Percentiles rank a stretch among this genome's conserved stretches.
These are phyloP conservation scores for Lithophane semibrunnea DNA, from an alignment of 2,888 invertebrate species.

Conservation along the genomic window DNA sequence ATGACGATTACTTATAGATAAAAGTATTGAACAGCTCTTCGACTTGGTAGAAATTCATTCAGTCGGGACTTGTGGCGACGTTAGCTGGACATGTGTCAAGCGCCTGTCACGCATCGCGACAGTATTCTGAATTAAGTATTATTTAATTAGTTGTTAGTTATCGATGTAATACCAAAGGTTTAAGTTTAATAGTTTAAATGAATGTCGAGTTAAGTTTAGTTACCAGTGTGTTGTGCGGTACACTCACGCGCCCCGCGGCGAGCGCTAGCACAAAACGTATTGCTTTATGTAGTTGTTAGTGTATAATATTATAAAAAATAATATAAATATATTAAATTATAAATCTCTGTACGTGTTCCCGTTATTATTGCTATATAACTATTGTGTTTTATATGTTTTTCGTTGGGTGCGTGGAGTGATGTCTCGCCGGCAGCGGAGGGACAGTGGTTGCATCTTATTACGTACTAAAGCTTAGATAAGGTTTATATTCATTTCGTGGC, in stretches of 20 bases:
- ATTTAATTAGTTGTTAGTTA: conserved; percentile 71
- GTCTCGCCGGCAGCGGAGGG: conserved; percentile 55
- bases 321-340: conserved; percentile 72
- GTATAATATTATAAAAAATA: conserved; percentile 76
- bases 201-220: conserved; percentile 69
- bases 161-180: conserved; percentile 79
- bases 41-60: background rate
- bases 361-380: conserved; percentile 67
- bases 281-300: conserved; percentile 88
- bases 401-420: conserved; percentile 58
- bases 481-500: conserved; percentile 61
- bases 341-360: conserved; percentile 82
- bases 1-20: background rate
- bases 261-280: conserved; percentile 82
- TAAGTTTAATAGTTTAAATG: conserved; percentile 62
- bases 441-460: conserved; percentile 57
- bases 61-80: background rate
- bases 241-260: conserved; percentile 58
- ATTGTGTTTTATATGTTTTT: conserved; percentile 67
- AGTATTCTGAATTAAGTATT: conserved; percentile 75
- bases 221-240: conserved; percentile 52
- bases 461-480: conserved; percentile 62
- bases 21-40: background rate
- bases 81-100: conserved; percentile 31
- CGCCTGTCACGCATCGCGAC: conserved; percentile 57